These are phyloP conservation scores for Ectropis grisescens DNA, from an alignment of 1,140 invertebrate species.

Conservation along the genomic window DNA sequence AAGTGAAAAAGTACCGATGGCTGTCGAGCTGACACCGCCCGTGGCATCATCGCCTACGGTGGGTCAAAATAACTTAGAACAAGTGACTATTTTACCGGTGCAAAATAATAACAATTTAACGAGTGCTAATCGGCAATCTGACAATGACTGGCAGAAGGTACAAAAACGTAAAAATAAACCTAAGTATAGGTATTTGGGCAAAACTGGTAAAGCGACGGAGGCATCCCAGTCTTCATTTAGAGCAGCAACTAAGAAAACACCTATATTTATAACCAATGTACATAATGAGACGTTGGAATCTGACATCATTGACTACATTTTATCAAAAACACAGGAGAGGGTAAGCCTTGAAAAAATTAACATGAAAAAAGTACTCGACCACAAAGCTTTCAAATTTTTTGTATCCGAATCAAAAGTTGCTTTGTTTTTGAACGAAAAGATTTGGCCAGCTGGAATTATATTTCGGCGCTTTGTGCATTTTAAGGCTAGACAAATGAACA, in stretches of 20 bases:
- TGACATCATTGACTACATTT: slow-evolving; percentile 6
- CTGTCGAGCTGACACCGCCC: no score
- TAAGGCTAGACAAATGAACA: not conserved
- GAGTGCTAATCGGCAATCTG: no score
- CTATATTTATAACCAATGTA: slow-evolving; percentile 8
- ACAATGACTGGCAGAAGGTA: slow-evolving; percentile 1
- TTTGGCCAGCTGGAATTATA: slow-evolving; percentile 17
- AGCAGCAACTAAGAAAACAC: slow-evolving; percentile 4
- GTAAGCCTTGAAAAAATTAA: slow-evolving; percentile 9
- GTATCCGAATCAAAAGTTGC: slow-evolving; percentile 9
- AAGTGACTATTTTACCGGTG: no score
- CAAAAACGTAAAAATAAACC: not conserved
- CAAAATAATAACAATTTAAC: no score
- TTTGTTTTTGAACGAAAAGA: slow-evolving; percentile 7
- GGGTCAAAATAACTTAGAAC: no score
- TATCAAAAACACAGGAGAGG: slow-evolving; percentile 3
- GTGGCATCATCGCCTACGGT: no score
- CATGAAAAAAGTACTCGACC: slow-evolving; percentile 10
- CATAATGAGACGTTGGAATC: slow-evolving; percentile 1
- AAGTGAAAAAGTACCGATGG: no score
- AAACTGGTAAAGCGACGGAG: slow-evolving; percentile 3
- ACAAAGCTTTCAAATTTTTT: slow-evolving; percentile 17
- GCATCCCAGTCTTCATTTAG: slow-evolving; percentile 2
- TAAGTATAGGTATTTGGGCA: not conserved
- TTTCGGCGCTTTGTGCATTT: slow-evolving; percentile 15